Evolutionary conservation across 2,797 vertebrate genomes (phyloP).

Genomic region (Gymnothorax reevesii): DNA sequence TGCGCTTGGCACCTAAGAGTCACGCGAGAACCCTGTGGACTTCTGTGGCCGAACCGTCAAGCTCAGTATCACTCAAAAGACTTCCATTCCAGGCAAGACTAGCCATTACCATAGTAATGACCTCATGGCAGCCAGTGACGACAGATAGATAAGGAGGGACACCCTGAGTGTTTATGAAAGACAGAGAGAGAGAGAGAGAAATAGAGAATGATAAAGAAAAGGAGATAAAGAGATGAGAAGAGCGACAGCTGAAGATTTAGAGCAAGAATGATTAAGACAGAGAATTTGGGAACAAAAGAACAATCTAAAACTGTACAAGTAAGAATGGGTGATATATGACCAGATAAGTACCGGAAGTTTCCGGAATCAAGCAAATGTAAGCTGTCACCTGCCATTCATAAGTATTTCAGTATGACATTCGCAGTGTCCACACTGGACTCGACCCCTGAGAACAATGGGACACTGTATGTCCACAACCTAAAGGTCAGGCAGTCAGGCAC

Average conservation of each 20-base stretch:
- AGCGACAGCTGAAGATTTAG: neutral
- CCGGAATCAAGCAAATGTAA: neutral
- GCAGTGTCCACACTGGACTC: too few species aligned
- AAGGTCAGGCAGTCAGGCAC: too few species aligned
- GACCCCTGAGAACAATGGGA: too few species aligned
- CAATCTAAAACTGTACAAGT: too few species aligned
- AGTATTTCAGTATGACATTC: too few species aligned
- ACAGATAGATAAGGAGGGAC: neutral
- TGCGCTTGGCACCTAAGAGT: neutral
- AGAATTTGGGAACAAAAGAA: neutral
- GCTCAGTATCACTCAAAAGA: slow-evolving; percentile 58
- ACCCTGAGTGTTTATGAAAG: too few species aligned
- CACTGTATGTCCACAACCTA: too few species aligned
- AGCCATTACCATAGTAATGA: slow-evolving; percentile 71
- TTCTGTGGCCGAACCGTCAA: neutral
- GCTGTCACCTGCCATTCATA: neutral
- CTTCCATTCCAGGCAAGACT: slow-evolving; percentile 79
- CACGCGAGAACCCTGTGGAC: neutral
- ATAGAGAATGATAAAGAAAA: neutral
- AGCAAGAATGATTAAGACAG: neutral
- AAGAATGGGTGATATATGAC: neutral
- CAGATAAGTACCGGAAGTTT: neutral
- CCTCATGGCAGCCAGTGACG: slow-evolving; percentile 34
- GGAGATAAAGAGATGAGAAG: neutral
- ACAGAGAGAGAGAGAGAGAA: neutral